Evolutionary conservation across 2,113 vertebrate species (phyloP).

Genomic region (Neolamprologus sp.): DNA sequence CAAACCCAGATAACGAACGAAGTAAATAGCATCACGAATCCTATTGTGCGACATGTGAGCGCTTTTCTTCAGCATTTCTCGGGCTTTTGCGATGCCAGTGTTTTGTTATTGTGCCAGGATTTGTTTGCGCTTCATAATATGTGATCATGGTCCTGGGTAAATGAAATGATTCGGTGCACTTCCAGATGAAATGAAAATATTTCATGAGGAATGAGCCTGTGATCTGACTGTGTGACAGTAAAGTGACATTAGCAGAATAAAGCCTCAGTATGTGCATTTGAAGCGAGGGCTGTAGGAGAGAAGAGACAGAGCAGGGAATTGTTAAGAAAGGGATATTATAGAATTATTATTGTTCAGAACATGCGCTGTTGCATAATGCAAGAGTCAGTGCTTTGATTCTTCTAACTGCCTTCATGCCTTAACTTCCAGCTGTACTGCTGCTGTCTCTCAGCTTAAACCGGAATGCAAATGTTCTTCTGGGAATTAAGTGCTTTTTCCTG

Average conservation of each 20-base stretch:
- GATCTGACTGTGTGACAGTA: neutral
- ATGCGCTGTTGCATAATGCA: constrained; percentile 40
- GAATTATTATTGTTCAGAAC: constrained; percentile 44
- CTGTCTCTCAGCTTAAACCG: constrained; percentile 32
- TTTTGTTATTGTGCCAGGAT: neutral
- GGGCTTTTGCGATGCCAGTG: neutral
- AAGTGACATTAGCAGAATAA: neutral
- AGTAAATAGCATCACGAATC: neutral
- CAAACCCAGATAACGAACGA: neutral
- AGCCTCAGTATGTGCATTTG: neutral
- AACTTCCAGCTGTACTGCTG: constrained; percentile 14
- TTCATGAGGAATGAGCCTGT: neutral
- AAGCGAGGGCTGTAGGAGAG: neutral
- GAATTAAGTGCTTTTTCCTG: constrained; percentile 17
- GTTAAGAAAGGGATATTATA: constrained; percentile 29
- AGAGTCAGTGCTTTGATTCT: constrained; percentile 33
- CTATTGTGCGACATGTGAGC: neutral
- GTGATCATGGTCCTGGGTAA: neutral
- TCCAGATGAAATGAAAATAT: neutral
- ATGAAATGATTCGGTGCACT: neutral
- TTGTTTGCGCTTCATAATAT: neutral
- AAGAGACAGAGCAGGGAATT: neutral
- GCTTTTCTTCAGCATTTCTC: neutral
- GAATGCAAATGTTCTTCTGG: constrained; percentile 47
- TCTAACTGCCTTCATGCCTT: constrained; percentile 13